Conservation (phyloP, 2,888 invertebrate genomes). For the Diarsia mendica region DNA sequence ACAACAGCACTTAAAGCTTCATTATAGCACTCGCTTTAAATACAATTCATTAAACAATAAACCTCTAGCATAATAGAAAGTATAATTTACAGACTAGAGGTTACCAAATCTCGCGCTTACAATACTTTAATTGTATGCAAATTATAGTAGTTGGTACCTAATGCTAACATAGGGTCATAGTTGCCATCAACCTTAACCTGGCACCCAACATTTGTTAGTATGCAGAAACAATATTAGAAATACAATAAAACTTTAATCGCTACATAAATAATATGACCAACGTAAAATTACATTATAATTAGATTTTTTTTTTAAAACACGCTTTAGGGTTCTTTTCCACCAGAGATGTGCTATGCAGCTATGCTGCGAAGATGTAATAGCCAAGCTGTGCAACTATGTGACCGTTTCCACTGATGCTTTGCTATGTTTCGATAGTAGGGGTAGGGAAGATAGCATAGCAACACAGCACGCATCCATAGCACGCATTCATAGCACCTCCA, state of each 20-base stretch:
- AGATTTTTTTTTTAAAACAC: neutral
- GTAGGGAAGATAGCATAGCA: no score
- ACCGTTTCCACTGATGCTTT: no score
- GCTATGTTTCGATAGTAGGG: no score
- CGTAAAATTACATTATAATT: neutral
- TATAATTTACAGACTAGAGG: neutral
- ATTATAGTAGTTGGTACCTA: neutral
- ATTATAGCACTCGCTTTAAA: neutral
- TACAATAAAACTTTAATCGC: neutral
- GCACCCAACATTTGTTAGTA: neutral
- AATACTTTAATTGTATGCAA: neutral
- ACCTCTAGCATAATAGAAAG: neutral
- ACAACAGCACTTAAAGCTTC: neutral
- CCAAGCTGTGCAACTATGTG: no score
- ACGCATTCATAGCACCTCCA: no score
- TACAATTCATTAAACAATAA: slow-evolving; percentile 1
- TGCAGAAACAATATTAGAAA: neutral
- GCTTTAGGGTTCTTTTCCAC: no score
- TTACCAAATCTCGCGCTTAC: neutral
- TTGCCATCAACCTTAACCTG: neutral
- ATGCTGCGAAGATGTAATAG: no score
- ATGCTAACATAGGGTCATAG: no score
- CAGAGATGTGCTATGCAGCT: no score
- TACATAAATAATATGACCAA: neutral
- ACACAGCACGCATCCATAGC: no score